Evolutionary conservation across 1,140 invertebrate genomes (phyloP).

Genomic region (Brachionus paranguensis): DNA sequence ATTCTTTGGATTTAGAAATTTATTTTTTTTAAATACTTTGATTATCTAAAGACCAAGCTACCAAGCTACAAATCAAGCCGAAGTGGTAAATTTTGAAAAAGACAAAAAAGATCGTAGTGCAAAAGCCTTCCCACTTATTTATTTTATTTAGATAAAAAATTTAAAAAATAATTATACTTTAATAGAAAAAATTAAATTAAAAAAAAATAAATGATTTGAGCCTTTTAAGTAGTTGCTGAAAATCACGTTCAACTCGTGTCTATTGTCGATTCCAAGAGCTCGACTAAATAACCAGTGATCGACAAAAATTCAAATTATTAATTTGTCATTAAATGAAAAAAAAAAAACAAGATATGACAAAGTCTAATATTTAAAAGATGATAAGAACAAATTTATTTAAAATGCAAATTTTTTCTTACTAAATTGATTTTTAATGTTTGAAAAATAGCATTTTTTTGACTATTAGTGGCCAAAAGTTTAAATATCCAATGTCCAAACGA

Average conservation of each 20-base stretch:
- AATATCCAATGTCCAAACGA: neutral
- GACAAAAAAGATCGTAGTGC: too few species aligned
- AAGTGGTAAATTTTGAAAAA: too few species aligned
- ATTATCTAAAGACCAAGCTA: too few species aligned
- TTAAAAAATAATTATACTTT: too few species aligned
- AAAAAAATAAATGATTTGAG: neutral
- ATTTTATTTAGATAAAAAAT: too few species aligned
- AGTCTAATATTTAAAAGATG: neutral
- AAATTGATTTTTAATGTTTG: conserved; percentile 3
- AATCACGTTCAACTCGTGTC: neutral
- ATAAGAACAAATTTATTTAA: neutral
- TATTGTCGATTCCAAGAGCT: neutral
- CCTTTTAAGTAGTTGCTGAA: neutral
- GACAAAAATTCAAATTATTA: neutral
- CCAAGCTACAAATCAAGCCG: too few species aligned
- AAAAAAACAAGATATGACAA: neutral
- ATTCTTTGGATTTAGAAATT: too few species aligned
- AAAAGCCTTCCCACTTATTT: too few species aligned
- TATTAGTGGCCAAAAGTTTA: neutral
- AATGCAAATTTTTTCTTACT: neutral
- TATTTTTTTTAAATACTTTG: too few species aligned
- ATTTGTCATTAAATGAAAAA: neutral
- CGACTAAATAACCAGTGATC: neutral
- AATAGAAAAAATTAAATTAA: neutral
- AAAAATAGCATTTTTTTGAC: neutral